Evolutionary conservation across 1,140 invertebrate species (phyloP).

Genomic region (Trichogramma pretiosum): DNA sequence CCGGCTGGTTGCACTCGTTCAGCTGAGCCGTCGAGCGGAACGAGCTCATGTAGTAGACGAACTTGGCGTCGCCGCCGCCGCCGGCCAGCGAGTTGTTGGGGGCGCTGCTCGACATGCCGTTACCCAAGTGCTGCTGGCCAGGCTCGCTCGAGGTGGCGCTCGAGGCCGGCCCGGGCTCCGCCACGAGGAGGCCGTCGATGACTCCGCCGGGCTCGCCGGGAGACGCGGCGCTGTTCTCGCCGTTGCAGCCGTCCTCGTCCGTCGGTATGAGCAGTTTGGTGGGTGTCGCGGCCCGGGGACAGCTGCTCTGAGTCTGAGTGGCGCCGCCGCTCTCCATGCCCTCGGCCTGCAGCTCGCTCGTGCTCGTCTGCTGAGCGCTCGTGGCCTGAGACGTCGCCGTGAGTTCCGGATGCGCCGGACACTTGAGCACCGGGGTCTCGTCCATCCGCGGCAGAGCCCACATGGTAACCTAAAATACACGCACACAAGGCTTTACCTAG

Average conservation of each 20-base stretch:
- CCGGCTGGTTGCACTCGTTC: slow-evolving; percentile 58
- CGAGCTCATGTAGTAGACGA: slow-evolving; percentile 20
- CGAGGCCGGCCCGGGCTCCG: not conserved
- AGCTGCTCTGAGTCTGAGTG: no score
- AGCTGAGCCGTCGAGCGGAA: slow-evolving; percentile 60
- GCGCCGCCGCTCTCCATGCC: not conserved
- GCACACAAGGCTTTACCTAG: no score
- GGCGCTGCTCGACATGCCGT: not conserved
- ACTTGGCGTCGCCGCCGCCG: not conserved
- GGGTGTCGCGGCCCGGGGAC: slow-evolving; percentile 21
- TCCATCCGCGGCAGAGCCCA: slow-evolving; percentile 62
- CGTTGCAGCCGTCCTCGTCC: not conserved
- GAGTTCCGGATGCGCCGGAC: slow-evolving; percentile 46
- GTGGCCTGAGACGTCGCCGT: slow-evolving; percentile 31
- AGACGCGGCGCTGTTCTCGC: no score
- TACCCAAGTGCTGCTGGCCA: no score
- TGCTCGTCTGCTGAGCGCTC: slow-evolving; percentile 34
- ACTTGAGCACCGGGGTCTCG: slow-evolving; percentile 53
- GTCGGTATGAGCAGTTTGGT: slow-evolving; percentile 15
- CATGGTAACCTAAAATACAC: slow-evolving; percentile 49
- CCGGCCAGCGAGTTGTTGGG: not conserved
- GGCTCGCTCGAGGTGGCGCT: slow-evolving; percentile 1
- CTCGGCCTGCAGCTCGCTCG: no score
- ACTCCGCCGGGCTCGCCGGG: no score
- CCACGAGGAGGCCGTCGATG: not conserved